Base-by-base conservation (phyloP, 2,797 vertebrate genomes). In the Centropyge bicolor region DNA sequence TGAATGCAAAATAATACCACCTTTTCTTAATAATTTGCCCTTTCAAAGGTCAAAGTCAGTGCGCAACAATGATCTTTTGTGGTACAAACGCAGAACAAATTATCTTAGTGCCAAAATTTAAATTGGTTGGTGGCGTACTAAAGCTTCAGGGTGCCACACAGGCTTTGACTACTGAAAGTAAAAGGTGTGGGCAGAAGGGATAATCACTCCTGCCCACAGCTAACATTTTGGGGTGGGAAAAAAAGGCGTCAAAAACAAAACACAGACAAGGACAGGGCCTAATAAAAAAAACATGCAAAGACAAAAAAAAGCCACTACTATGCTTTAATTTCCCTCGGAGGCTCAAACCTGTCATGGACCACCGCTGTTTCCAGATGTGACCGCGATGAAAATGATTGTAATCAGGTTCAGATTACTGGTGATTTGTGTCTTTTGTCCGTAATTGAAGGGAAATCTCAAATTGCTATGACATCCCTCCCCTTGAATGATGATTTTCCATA, bases 11-110 rank as follows among this genome's bases (percentile, higher is more conserved):
- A 86, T 74, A 75, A 87, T 36, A 55, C 24, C 70, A 80, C 57
- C 48, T 71, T 69, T 81, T 62, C 19, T 63, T 65, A 71, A 70
- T 81, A 81, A 82, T 74, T 49, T 78, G 27, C 20, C 48, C 68
- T 85, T 67, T 77, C 19, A 86, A 84, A 88, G 61, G 80, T 76
- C 83, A 86, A 74, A 75, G 83, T 79, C 80, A 78, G 35, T 38
- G 38, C 66, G 64, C 54, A 73, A 87, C 72, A 89, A 82, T 80
- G 54, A 81, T 83, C 81, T 85, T 88, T 86, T 86, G 71, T 86
- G 70, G 43, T 61, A 69, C 74, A 86, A 87, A 79, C 63, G 59
- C 54, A 54, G 77, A 87, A 73, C 73, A 78, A 82, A 91, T 90
- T 81, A 84, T 81, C 71, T 63, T 74, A n/a, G 59, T 78, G 62